phyloP scores from a whole-genome alignment of 2,113 vertebrate species.

The Ciconia stormi region DNA sequence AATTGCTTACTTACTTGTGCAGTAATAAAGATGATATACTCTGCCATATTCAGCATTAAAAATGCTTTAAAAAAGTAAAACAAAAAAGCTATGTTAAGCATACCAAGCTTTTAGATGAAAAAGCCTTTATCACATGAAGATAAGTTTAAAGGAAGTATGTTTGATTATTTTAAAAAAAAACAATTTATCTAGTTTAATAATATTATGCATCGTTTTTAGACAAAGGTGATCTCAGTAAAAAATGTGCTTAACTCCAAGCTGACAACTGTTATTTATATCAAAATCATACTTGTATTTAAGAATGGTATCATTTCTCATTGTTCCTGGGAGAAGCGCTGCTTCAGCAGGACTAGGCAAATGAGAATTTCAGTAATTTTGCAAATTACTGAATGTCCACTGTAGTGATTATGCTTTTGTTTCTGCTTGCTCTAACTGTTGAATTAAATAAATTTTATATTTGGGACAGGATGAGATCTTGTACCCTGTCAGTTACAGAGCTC shows the following conservation, averaged over 20 bases:
- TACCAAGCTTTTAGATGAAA: neutral
- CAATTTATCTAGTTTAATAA: neutral
- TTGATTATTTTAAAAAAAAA: neutral
- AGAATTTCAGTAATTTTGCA: neutral
- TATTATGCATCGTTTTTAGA: neutral
- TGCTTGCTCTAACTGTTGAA: neutral
- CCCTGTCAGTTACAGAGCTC: neutral
- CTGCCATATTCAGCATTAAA: neutral
- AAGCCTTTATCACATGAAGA: neutral
- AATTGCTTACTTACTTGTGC: neutral
- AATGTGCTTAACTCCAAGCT: neutral
- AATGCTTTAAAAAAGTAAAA: neutral
- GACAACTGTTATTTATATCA: neutral
- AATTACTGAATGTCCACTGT: neutral
- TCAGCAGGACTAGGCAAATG: neutral
- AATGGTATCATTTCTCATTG: neutral
- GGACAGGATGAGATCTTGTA: neutral
- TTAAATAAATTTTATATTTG: neutral
- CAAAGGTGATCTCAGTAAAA: slow-evolving; percentile 30
- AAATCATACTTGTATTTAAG: neutral
- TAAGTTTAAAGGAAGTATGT: neutral
- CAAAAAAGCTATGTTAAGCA: neutral
- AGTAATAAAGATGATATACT: neutral
- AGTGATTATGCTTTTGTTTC: neutral
- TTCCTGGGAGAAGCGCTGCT: neutral